Conservation (phyloP, 1,140 invertebrate genomes). For the Aradophagus sp. region DNA sequence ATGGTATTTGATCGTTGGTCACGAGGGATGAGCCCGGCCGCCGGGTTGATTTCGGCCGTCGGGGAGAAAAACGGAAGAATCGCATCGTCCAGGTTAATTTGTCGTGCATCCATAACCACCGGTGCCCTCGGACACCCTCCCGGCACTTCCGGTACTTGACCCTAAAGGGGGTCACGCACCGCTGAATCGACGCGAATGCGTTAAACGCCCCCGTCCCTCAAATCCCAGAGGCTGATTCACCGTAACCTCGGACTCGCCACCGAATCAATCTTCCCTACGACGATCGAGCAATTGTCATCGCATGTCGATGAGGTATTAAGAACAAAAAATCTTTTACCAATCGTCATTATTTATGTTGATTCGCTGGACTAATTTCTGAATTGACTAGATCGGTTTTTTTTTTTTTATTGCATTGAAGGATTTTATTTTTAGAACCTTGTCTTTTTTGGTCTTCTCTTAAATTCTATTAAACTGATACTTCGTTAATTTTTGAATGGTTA, state of each 20-base stretch:
- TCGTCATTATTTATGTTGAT: no score
- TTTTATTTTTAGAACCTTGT: no score
- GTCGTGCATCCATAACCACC: conserved; percentile 62
- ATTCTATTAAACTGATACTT: no score
- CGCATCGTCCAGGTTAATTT: conserved; percentile 63
- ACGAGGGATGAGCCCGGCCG: conserved; percentile 56
- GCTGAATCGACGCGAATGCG: conserved; percentile 53
- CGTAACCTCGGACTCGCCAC: conserved; percentile 25
- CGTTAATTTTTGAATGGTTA: no score
- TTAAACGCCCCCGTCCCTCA: conserved; percentile 52
- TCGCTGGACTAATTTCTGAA: no score
- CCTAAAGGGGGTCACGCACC: conserved; percentile 65
- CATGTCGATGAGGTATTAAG: neutral
- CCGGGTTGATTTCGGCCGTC: conserved; percentile 51
- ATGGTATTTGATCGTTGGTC: conserved; percentile 60
- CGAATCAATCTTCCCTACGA: conserved; percentile 52
- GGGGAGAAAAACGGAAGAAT: conserved; percentile 50
- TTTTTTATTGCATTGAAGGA: no score
- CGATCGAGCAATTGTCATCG: conserved; percentile 18
- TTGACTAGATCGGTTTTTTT: no score
- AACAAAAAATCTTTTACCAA: no score
- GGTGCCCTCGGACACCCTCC: conserved; percentile 44
- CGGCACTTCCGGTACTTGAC: conserved; percentile 65
- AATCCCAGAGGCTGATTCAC: conserved; percentile 63
- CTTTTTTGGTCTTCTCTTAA: no score